Conservation (phyloP, 1,140 invertebrate species). For the Maconellicoccus hirsutus region DNA sequence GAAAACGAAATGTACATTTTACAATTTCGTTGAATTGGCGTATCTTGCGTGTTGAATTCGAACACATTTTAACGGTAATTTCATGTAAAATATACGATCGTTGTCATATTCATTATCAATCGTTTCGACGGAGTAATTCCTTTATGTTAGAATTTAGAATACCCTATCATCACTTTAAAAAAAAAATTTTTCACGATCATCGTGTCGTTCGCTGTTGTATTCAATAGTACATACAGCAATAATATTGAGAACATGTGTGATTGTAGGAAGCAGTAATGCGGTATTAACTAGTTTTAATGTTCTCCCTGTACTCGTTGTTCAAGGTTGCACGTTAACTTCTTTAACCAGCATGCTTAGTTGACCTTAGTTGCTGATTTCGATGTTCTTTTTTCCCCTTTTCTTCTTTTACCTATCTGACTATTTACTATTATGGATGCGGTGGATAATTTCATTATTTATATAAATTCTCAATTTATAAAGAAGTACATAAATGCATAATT, state of each 20-base stretch:
- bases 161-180: too few species aligned
- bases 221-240: neutral
- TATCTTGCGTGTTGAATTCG: too few species aligned
- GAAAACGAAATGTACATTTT: too few species aligned
- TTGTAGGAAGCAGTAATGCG: neutral
- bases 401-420: conserved; percentile 3
- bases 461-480: too few species aligned
- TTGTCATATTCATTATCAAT: too few species aligned
- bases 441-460: neutral
- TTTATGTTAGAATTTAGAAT: too few species aligned
- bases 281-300: conserved; percentile 8
- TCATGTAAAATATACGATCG: too few species aligned
- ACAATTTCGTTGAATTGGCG: too few species aligned
- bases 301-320: neutral
- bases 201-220: neutral
- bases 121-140: too few species aligned
- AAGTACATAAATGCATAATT: neutral
- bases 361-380: conserved; percentile 3
- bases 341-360: conserved; percentile 1
- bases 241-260: conserved; percentile 4
- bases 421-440: neutral
- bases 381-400: neutral
- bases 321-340: conserved; percentile 8
- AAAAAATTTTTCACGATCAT: too few species aligned
- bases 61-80: too few species aligned